phyloP scores from a whole-genome alignment of 2,888 invertebrate genomes.

The Drosophila fulvimacula region DNA sequence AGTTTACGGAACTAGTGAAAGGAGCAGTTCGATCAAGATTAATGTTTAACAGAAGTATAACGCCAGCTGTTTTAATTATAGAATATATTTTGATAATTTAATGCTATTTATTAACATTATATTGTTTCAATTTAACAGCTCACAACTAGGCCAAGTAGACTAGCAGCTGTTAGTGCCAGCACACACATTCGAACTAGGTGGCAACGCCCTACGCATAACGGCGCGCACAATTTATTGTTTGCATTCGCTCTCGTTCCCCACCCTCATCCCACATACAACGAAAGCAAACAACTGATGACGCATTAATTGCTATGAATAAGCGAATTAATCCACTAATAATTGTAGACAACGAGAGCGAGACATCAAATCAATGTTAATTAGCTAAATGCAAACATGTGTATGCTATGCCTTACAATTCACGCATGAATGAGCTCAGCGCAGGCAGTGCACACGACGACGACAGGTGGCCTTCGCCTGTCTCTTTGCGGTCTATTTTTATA shows the following conservation, averaged over 20 bases:
- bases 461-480: constrained; percentile 67
- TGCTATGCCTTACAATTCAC: constrained; percentile 38
- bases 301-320: constrained; percentile 56
- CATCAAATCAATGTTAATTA: constrained; percentile 39
- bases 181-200: constrained; percentile 5
- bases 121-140: background rate
- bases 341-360: constrained; percentile 14
- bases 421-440: constrained; percentile 49
- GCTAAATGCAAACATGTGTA: constrained; percentile 15
- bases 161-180: no score
- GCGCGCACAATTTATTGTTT: constrained; percentile 32
- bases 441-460: constrained; percentile 40
- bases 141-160: no score
- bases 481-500: constrained; percentile 46
- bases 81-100: background rate
- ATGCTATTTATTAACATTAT: background rate
- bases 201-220: constrained; percentile 42
- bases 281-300: constrained; percentile 23
- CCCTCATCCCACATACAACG: constrained; percentile 2
- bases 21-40: background rate
- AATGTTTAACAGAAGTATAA: background rate
- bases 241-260: constrained; percentile 15
- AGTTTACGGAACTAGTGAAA: constrained; percentile 7
- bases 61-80: background rate
- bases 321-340: constrained; percentile 51